These are phyloP conservation scores for Tortrix viridana DNA, from an alignment of 2,888 invertebrate genomes.

Conservation along the genomic window DNA sequence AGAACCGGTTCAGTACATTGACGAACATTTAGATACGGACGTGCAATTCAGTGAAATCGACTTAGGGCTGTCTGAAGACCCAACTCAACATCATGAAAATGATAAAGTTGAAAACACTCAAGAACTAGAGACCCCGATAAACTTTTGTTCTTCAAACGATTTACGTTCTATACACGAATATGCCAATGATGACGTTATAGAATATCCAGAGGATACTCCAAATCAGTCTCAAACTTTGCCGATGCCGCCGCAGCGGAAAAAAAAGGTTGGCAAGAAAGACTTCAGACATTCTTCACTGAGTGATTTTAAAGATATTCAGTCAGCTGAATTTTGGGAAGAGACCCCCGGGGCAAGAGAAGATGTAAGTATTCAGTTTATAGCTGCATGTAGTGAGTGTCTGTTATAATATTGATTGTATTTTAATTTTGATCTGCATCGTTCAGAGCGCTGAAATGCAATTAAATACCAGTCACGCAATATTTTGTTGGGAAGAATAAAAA, in stretches of 20 bases:
- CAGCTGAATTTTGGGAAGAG: slow-evolving; percentile 62
- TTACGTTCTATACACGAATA: slow-evolving; percentile 76
- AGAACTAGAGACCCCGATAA: slow-evolving; percentile 65
- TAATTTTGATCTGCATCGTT: too few relatives aligned
- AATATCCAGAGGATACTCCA: slow-evolving; percentile 80
- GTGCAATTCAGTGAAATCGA: slow-evolving; percentile 79
- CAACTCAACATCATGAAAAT: slow-evolving; percentile 68
- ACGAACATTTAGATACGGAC: slow-evolving; percentile 71
- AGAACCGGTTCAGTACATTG: slow-evolving; percentile 71
- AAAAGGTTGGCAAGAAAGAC: slow-evolving; percentile 61
- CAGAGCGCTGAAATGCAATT: too few relatives aligned
- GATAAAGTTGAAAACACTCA: slow-evolving; percentile 59
- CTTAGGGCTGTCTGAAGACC: slow-evolving; percentile 77
- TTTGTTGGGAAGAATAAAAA: too few relatives aligned
- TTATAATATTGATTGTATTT: too few relatives aligned
- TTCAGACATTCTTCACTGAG: slow-evolving; percentile 67
- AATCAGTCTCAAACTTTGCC: slow-evolving; percentile 75
- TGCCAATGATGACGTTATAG: slow-evolving; percentile 79
- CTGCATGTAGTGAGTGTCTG: background rate
- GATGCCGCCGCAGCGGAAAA: slow-evolving; percentile 76
- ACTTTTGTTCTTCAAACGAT: slow-evolving; percentile 63
- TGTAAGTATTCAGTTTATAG: slow-evolving; percentile 59
- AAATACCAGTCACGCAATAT: too few relatives aligned
- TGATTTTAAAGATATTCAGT: slow-evolving; percentile 62
- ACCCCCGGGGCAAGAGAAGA: slow-evolving; percentile 62